Evolutionary conservation across 2,888 invertebrate genomes (phyloP), one percentile per base, ranked within the genome.

Genomic region (Synergus itoensis): DNA sequence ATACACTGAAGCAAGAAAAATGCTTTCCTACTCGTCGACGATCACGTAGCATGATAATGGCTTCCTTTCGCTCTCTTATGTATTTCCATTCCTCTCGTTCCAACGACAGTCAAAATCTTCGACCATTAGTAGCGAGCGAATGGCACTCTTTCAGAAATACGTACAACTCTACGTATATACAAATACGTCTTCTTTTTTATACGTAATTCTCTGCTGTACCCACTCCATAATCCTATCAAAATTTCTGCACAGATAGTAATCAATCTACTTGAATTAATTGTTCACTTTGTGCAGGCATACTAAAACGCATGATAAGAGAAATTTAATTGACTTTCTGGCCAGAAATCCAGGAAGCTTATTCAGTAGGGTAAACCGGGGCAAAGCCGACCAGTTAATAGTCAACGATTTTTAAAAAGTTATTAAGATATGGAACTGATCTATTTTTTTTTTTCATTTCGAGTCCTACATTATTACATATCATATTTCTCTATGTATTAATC

Each of bases 31-130:
- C 9, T n/a, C n/a, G 36, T 40, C 82, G 86, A 89, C 88, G 90
- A 90, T 90, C 90, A 90, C 90, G 90, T 90, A 89, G 89, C 87
- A 87, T 89, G 90, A 90, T 90, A 90, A 90, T 90, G 90, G 90
- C 88, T 87, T 88, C 89, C 89, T 89, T 88, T 86, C 88, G 88
- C 84, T 88, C 87, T 89, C 88, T 90, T 90, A 28, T 28, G 1
- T 28, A 53, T 53, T 53, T n/a, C n/a, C n/a, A 53, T 53, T n/a
- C 9, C n/a, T 53, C 89, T 90, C 90, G 89, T 87, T 81, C 86
- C 84, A 84, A 86, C 88, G 89, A 89, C 90, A 90, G 90, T 90
- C 90, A 90, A 90, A 90, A 90, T 90, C 90, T 89, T 84, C 82
- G 85, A 67, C 81, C 81, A 83, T 83, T 83, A 83, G 81, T 75